Conservation (phyloP, 2,113 vertebrate species). For the Bothrops jararaca region DNA sequence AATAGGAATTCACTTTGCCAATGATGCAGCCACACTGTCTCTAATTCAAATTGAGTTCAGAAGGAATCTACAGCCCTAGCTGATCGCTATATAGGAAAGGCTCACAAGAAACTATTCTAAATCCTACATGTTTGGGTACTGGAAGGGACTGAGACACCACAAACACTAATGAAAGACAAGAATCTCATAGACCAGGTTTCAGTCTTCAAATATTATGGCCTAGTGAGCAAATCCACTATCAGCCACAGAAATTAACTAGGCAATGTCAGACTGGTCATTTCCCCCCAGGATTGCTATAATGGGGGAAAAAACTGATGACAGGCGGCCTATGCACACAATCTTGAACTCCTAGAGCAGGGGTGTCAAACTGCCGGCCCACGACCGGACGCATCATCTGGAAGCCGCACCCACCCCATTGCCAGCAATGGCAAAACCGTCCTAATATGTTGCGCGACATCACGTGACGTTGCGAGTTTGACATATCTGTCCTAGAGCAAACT, state of each 20-base stretch:
- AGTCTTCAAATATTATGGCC: background rate
- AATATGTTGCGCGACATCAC: too few species aligned
- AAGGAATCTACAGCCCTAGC: background rate
- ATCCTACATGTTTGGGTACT: background rate
- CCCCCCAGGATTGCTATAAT: background rate
- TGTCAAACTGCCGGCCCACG: too few species aligned
- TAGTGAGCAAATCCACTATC: background rate
- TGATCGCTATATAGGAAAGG: background rate
- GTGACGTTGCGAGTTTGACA: too few species aligned
- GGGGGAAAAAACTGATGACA: background rate
- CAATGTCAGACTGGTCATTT: background rate
- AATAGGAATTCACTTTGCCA: background rate
- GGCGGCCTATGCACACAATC: background rate
- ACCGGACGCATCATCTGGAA: too few species aligned
- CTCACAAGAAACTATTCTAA: background rate
- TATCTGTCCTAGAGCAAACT: background rate
- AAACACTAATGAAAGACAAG: background rate
- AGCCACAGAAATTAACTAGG: background rate
- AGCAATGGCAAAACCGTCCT: too few species aligned
- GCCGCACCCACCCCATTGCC: too few species aligned
- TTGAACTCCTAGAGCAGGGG: background rate
- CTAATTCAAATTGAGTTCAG: background rate
- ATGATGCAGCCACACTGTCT: background rate
- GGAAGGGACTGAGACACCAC: background rate
- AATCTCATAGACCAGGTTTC: background rate